A percentile compares a stretch with the other conserved stretches of the same genome.
phyloP scores from a whole-genome alignment of 2,113 vertebrate genomes.

The Naja naja region DNA sequence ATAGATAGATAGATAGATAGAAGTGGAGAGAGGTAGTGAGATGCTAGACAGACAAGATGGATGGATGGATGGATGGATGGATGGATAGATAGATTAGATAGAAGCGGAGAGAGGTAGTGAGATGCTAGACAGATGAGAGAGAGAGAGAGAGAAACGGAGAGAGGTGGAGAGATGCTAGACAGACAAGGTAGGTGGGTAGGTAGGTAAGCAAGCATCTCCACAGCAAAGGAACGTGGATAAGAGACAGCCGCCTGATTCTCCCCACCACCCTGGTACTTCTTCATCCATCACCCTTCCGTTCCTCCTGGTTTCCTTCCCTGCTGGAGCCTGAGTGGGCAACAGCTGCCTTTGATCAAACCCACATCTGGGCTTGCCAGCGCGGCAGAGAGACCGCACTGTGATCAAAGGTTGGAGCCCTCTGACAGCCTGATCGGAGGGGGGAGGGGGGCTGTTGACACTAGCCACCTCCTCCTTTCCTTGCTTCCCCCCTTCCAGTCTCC shows the following conservation, averaged over 20 bases:
- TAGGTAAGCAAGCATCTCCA: not conserved
- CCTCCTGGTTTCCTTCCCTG: constrained; percentile 30
- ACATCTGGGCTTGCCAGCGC: constrained; percentile 72
- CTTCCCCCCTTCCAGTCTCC: not conserved
- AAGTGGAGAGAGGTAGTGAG: too few species aligned
- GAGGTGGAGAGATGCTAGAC: not conserved
- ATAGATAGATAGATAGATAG: too few species aligned
- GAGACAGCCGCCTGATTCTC: constrained; percentile 1
- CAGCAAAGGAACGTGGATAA: not conserved
- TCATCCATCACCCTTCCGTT: constrained; percentile 26
- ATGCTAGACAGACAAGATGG: too few species aligned
- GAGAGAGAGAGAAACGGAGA: not conserved
- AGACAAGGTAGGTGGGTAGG: too few species aligned
- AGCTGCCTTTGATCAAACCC: constrained; percentile 79
- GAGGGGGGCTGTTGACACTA: not conserved
- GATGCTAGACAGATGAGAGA: too few species aligned
- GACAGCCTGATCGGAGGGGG: constrained; percentile 57
- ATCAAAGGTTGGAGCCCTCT: constrained; percentile 75
- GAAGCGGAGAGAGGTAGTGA: not conserved
- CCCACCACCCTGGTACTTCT: not conserved
- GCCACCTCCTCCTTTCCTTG: not conserved
- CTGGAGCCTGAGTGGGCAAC: constrained; percentile 46
- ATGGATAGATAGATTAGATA: too few species aligned
- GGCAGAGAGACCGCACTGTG: constrained; percentile 71
- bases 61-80: too few species aligned